Conservation (phyloP, 2,113 vertebrate species). For the Pan paniscus region DNA sequence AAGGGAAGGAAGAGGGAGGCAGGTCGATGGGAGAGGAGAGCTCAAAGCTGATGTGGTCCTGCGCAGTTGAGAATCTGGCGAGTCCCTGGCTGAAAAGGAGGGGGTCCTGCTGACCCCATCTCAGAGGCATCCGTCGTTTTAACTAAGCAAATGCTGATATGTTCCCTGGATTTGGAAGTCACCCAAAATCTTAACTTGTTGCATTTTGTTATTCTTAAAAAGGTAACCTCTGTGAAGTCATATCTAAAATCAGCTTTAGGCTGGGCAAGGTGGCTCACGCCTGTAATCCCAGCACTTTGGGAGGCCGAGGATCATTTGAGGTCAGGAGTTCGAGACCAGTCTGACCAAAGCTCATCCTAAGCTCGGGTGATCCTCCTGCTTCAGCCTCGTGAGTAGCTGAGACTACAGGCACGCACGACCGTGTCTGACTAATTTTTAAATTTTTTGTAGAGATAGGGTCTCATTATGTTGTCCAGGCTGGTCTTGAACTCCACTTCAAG, state of each 20-base stretch:
- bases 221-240: neutral
- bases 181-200: neutral
- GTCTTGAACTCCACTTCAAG: too few relatives aligned
- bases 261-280: too few relatives aligned
- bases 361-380: neutral
- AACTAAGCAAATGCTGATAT: neutral
- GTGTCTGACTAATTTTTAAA: neutral
- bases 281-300: too few relatives aligned
- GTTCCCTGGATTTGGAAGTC: neutral
- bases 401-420: neutral
- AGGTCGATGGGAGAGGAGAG: neutral
- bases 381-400: neutral
- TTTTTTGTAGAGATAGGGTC: too few relatives aligned
- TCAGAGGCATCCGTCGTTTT: neutral
- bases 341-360: too few relatives aligned
- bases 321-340: too few relatives aligned
- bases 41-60: neutral
- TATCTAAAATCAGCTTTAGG: neutral
- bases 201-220: neutral
- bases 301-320: too few relatives aligned
- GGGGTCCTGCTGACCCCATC: neutral
- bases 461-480: too few relatives aligned
- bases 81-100: neutral
- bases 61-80: accelerated
- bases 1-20: neutral